A percentile compares a stretch with the other conserved stretches of the same genome.
These are phyloP conservation scores for Bufo gargarizans DNA, from an alignment of 2,113 vertebrate species.

Conservation along the genomic window DNA sequence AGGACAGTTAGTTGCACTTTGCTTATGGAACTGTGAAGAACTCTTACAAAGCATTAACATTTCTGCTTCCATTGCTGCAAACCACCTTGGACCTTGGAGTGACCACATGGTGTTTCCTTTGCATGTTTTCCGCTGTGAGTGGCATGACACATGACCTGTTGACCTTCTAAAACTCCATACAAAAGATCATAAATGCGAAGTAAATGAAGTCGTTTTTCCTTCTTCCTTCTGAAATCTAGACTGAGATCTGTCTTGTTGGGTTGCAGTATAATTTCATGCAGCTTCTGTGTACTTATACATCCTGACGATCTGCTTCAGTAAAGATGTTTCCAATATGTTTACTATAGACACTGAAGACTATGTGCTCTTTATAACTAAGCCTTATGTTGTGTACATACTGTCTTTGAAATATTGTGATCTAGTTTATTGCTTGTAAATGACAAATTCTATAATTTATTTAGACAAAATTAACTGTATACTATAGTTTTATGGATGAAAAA, in stretches of 20 bases:
- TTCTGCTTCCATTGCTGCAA: slow-evolving; percentile 42
- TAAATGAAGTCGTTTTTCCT: slow-evolving; percentile 62
- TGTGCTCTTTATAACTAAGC: slow-evolving; percentile 79
- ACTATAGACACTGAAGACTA: slow-evolving; percentile 70
- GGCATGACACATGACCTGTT: slow-evolving; percentile 61
- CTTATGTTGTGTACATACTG: slow-evolving; percentile 77
- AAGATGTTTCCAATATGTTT: slow-evolving; percentile 71
- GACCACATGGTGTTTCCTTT: slow-evolving; percentile 52
- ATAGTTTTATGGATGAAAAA: slow-evolving; percentile 83
- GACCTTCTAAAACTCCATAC: slow-evolving; percentile 63
- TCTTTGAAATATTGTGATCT: slow-evolving; percentile 85
- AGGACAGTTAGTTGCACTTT: slow-evolving; percentile 12
- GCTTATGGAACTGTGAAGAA: slow-evolving; percentile 48
- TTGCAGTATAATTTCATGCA: slow-evolving; percentile 62
- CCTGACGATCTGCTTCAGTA: slow-evolving; percentile 70
- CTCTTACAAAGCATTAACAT: slow-evolving; percentile 25
- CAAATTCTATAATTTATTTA: slow-evolving; percentile 91
- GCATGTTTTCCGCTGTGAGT: slow-evolving; percentile 15
- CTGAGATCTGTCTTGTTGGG: slow-evolving; percentile 61
- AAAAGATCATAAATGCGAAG: slow-evolving; percentile 66
- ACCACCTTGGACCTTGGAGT: not conserved
- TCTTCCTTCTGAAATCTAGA: slow-evolving; percentile 64
- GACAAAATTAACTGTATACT: slow-evolving; percentile 81
- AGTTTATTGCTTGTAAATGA: slow-evolving; percentile 82
- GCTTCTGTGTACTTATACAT: slow-evolving; percentile 64